Conservation (phyloP, 2,888 invertebrate genomes). For the Pyralis farinalis region DNA sequence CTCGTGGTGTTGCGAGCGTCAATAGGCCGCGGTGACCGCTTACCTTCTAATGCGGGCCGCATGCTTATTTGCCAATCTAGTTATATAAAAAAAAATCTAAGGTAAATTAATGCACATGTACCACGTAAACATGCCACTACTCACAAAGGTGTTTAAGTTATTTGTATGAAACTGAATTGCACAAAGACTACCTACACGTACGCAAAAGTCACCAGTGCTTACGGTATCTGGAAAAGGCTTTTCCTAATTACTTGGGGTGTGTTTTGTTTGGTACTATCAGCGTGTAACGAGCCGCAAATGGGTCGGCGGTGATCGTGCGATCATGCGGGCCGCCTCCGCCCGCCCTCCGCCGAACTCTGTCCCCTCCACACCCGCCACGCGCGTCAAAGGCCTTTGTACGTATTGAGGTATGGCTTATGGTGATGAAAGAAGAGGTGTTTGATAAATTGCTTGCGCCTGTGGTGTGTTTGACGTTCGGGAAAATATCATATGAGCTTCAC, state of each 20-base stretch:
- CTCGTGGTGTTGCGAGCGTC: too few species aligned
- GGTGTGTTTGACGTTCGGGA: too few species aligned
- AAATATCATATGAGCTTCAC: too few species aligned
- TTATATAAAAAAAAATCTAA: too few species aligned
- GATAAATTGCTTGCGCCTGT: too few species aligned
- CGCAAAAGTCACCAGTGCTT: slow-evolving; percentile 60
- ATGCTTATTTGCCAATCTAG: too few species aligned
- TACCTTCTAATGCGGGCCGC: too few species aligned
- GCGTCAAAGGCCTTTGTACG: slow-evolving; percentile 79
- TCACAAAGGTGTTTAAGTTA: too few species aligned
- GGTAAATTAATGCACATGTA: too few species aligned
- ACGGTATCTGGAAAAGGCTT: slow-evolving; percentile 77
- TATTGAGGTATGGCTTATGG: slow-evolving; percentile 26
- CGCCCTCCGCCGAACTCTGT: slow-evolving; percentile 23
- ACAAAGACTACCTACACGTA: not conserved
- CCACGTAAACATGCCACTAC: too few species aligned
- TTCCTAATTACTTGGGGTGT: slow-evolving; percentile 79
- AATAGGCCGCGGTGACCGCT: too few species aligned
- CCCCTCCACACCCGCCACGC: slow-evolving; percentile 31
- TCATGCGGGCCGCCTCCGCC: slow-evolving; percentile 74
- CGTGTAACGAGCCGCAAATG: slow-evolving; percentile 79
- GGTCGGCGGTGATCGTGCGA: slow-evolving; percentile 72
- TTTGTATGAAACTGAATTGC: slow-evolving; percentile 3
- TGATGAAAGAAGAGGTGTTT: slow-evolving; percentile 37
- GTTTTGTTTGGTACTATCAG: slow-evolving; percentile 80